Evolutionary conservation across 2,113 vertebrate genomes (phyloP).

Genomic region (Phasianus colchicus): DNA sequence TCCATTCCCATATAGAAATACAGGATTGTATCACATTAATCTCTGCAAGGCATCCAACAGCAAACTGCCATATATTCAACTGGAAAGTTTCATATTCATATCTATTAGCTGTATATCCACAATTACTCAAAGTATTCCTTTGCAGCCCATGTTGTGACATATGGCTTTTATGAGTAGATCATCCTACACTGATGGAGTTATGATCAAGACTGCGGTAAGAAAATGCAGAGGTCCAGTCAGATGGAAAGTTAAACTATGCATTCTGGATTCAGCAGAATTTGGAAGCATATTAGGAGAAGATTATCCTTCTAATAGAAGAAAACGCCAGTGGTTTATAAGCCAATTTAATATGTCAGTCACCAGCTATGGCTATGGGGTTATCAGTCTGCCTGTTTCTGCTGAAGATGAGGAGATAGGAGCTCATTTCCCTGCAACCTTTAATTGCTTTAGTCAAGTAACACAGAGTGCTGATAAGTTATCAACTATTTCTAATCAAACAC

Average conservation of each 20-base stretch:
- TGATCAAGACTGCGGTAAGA: background rate
- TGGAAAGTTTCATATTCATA: background rate
- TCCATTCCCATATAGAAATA: background rate
- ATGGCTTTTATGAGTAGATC: background rate
- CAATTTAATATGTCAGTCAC: background rate
- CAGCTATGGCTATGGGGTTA: background rate
- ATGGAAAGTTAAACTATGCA: rapidly evolving
- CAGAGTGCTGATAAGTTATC: background rate
- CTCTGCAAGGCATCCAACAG: background rate
- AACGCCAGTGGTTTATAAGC: background rate
- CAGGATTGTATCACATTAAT: background rate
- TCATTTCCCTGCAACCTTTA: background rate
- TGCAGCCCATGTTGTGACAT: background rate
- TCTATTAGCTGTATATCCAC: background rate
- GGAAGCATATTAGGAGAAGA: rapidly evolving
- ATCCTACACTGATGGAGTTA: background rate
- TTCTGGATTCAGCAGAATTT: background rate
- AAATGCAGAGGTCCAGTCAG: background rate
- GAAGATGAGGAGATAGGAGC: conserved; percentile 1
- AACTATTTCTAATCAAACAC: background rate
- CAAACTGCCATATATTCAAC: background rate
- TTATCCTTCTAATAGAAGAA: background rate
- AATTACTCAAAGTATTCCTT: background rate
- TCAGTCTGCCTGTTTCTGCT: background rate
- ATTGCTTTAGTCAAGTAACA: background rate